Conservation (phyloP, 2,888 invertebrate species). For the Aphodius granarius region DNA sequence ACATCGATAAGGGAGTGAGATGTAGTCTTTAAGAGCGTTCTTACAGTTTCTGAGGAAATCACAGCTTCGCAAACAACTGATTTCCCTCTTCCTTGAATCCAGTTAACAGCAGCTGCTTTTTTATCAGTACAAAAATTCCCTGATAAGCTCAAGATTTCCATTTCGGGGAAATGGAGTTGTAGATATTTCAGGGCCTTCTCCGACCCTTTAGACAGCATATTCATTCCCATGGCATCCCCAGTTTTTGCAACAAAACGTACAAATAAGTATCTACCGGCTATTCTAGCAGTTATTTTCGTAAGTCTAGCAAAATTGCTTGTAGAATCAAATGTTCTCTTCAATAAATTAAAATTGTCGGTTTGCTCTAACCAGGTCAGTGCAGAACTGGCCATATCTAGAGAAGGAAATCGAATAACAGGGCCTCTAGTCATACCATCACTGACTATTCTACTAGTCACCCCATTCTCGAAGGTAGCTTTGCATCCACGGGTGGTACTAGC, state of each 20-base stretch:
- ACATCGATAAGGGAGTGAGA: slow-evolving; percentile 84
- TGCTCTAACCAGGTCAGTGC: slow-evolving; percentile 85
- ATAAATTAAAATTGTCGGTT: slow-evolving; percentile 71
- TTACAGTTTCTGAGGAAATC: slow-evolving; percentile 74
- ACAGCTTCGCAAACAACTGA: slow-evolving; percentile 93
- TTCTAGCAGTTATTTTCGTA: slow-evolving; percentile 77
- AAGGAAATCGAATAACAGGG: slow-evolving; percentile 88
- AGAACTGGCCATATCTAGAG: slow-evolving; percentile 72
- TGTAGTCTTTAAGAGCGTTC: slow-evolving; percentile 81
- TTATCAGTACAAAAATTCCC: slow-evolving; percentile 99
- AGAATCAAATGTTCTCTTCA: slow-evolving; percentile 87
- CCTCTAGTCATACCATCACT: slow-evolving; percentile 97
- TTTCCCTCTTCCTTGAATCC: slow-evolving; percentile 97
- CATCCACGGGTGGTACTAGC: slow-evolving; percentile 98
- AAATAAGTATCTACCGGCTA: slow-evolving; percentile 86
- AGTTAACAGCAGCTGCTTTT: slow-evolving; percentile 96
- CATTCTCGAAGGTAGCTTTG: slow-evolving; percentile 78
- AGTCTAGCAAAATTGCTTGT: slow-evolving; percentile 91
- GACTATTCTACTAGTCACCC: slow-evolving; percentile 82
- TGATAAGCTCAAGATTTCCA: slow-evolving; percentile 92
- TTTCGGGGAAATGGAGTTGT: slow-evolving; percentile 75
- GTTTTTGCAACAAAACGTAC: slow-evolving; percentile 92
- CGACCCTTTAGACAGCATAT: slow-evolving; percentile 97
- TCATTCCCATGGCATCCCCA: slow-evolving; percentile 99
- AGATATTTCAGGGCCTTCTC: slow-evolving; percentile 83